Evolutionary conservation across 2,888 invertebrate species (phyloP).

Genomic region (Mesoligia furuncula): DNA sequence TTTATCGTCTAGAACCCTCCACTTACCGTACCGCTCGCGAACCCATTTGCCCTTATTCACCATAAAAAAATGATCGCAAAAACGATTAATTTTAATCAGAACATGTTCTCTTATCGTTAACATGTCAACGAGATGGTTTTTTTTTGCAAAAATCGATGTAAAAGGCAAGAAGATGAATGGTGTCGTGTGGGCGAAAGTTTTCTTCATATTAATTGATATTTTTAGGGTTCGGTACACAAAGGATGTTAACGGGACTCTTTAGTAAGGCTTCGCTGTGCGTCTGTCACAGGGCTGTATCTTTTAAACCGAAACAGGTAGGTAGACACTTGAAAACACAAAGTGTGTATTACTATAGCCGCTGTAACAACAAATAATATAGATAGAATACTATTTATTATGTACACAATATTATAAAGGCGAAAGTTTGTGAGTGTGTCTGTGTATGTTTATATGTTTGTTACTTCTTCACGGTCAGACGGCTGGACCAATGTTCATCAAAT

Average conservation of each 20-base stretch:
- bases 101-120: conserved; percentile 69
- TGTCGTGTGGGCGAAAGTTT: conserved; percentile 67
- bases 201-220: conserved; percentile 70
- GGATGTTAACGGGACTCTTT: neutral
- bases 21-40: conserved; percentile 2
- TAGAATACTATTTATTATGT: no score
- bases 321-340: neutral
- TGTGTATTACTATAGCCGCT: neutral
- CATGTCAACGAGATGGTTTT: conserved; percentile 65
- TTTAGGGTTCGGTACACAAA: conserved; percentile 13
- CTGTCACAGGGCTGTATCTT: neutral
- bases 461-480: no score
- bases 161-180: conserved; percentile 72
- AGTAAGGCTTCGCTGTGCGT: neutral
- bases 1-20: neutral
- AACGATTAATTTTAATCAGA: conserved; percentile 69
- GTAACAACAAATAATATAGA: neutral
- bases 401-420: no score
- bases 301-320: no score
- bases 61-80: conserved; percentile 49
- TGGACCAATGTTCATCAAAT: no score
- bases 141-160: conserved; percentile 65
- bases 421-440: no score
- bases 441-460: no score
- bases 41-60: conserved; percentile 50